Percentiles rank a stretch among this genome's conserved stretches.
Evolutionary conservation across 2,888 invertebrate genomes (phyloP).

Genomic region (Tholera decimalis): DNA sequence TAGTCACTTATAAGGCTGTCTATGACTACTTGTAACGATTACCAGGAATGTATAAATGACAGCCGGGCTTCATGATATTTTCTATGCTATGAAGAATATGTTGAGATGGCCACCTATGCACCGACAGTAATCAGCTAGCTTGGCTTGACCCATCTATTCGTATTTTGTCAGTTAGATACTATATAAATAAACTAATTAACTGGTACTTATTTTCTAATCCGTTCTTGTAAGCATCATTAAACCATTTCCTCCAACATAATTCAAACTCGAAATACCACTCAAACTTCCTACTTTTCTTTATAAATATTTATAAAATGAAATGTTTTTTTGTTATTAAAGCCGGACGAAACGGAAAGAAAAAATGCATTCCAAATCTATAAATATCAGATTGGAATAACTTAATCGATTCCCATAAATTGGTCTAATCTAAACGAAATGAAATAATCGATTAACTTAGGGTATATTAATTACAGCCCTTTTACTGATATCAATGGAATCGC

Average conservation of each 20-base stretch:
- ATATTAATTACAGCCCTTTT: conserved; percentile 72
- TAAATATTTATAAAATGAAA: conserved; percentile 52
- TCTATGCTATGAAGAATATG: no score
- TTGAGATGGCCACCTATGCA: no score
- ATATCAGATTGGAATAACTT: conserved; percentile 59
- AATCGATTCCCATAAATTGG: conserved; percentile 59
- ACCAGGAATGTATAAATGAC: no score
- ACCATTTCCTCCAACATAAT: conserved; percentile 37
- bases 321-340: conserved; percentile 10
- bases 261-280: conserved; percentile 11
- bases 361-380: conserved; percentile 52
- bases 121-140: background rate
- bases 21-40: no score
- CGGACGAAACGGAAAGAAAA: conserved; percentile 38
- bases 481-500: conserved; percentile 76
- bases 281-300: conserved; percentile 23
- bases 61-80: no score
- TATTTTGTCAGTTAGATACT: background rate
- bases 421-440: conserved; percentile 56
- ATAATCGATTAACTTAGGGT: conserved; percentile 71
- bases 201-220: conserved; percentile 18
- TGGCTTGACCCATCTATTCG: no score
- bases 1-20: no score
- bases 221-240: conserved; percentile 30
- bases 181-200: conserved; percentile 2